These are phyloP conservation scores for Spongilla lacustris DNA, from an alignment of 37 sponge, comb jelly and placozoan genomes.

Conservation along the genomic window DNA sequence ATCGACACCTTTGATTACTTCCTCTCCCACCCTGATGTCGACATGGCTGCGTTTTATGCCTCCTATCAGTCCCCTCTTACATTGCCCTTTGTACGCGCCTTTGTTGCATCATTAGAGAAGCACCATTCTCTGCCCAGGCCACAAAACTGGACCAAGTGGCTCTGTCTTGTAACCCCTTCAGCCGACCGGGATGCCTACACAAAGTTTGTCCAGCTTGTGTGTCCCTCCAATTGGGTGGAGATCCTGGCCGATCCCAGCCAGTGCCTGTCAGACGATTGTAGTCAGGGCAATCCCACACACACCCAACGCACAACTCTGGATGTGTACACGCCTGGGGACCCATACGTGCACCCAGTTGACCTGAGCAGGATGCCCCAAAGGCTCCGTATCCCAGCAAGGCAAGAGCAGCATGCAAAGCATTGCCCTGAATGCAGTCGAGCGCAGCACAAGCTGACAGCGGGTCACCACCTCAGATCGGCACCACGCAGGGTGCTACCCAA, in stretches of 20 bases:
- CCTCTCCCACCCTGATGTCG: constrained; percentile 13
- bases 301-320: background rate
- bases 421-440: background rate
- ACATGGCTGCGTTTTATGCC: constrained; percentile 13
- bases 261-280: background rate
- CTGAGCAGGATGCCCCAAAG: background rate
- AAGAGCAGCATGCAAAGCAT: background rate
- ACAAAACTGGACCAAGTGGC: constrained; percentile 30
- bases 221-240: constrained; percentile 40
- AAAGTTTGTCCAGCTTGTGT: constrained; percentile 10
- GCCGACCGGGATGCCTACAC: background rate
- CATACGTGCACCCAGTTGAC: background rate
- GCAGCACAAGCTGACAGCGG: background rate
- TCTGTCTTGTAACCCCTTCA: constrained; percentile 23
- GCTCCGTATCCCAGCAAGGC: background rate
- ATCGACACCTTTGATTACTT: constrained; percentile 21
- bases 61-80: background rate
- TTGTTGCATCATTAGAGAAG: background rate
- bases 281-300: background rate
- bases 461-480: no score
- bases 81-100: background rate
- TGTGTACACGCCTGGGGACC: background rate
- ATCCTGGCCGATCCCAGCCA: background rate
- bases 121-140: background rate
- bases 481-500: background rate